Conservation (phyloP, 2,113 vertebrate species). For the Todiramphus saurophagus region DNA sequence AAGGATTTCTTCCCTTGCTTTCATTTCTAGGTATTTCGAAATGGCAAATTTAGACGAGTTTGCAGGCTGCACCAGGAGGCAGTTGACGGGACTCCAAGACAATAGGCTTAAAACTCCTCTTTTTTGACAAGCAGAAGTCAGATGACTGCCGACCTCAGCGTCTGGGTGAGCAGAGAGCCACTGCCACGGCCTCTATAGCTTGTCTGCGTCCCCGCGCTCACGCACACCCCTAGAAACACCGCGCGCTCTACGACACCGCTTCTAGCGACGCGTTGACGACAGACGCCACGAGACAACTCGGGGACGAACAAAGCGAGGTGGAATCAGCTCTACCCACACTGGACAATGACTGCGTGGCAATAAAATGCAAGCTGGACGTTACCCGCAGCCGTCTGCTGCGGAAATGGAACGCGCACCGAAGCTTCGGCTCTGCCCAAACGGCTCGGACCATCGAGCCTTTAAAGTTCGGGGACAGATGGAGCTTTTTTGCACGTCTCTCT, state of each 20-base stretch:
- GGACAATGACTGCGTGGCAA: not conserved
- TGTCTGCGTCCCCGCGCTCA: not conserved
- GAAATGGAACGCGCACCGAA: accelerated
- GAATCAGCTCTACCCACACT: slow-evolving; percentile 53
- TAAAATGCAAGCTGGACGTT: not conserved
- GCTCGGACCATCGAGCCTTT: not conserved
- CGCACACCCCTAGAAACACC: not conserved
- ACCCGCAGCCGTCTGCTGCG: not conserved
- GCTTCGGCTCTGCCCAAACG: not conserved
- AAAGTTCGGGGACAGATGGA: not conserved
- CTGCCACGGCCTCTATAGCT: not conserved
- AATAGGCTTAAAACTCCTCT: not conserved
- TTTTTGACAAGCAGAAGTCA: not conserved
- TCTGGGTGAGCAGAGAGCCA: not conserved
- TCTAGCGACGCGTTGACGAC: not conserved
- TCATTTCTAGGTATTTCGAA: not conserved
- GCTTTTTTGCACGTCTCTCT: not conserved
- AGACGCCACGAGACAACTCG: not conserved
- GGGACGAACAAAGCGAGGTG: slow-evolving; percentile 15
- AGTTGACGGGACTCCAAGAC: not conserved
- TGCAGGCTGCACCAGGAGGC: not conserved
- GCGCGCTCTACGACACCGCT: not conserved
- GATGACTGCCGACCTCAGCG: not conserved
- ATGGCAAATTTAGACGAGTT: not conserved
- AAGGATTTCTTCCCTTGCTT: not conserved